Percentiles rank a stretch among this genome's conserved stretches.
These are phyloP conservation scores for Apamea anceps DNA, from an alignment of 2,888 invertebrate species.

Conservation along the genomic window DNA sequence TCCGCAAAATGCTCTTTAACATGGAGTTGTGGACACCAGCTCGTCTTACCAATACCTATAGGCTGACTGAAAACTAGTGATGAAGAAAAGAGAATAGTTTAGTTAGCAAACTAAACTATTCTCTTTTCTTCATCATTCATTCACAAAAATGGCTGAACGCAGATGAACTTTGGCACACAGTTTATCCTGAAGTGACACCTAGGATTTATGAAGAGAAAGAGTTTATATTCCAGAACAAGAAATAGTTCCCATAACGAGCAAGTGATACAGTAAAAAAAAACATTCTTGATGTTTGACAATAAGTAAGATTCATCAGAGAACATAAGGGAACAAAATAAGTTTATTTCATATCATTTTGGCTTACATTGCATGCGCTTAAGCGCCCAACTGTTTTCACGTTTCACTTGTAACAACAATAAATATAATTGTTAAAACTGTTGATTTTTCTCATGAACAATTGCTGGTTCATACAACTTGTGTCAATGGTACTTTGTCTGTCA, in stretches of 20 bases:
- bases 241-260: not conserved
- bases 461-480: not conserved
- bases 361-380: too few relatives aligned
- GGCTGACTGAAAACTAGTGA: not conserved
- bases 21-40: not conserved
- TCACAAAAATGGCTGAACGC: too few relatives aligned
- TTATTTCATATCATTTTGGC: too few relatives aligned
- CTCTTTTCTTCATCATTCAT: too few relatives aligned
- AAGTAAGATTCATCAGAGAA: not conserved
- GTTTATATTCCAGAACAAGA: not conserved
- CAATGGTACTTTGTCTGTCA: not conserved
- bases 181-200: not conserved
- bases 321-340: not conserved
- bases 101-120: too few relatives aligned
- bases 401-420: too few relatives aligned
- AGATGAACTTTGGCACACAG: not conserved
- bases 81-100: not conserved
- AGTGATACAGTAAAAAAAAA: not conserved
- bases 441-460: not conserved
- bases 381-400: not conserved
- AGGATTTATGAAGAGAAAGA: too few relatives aligned
- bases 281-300: not conserved
- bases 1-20: not conserved
- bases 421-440: too few relatives aligned
- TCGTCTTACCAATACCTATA: not conserved